Conservation (phyloP, 2,888 invertebrate genomes). For the Ecliptopera silaceata region DNA sequence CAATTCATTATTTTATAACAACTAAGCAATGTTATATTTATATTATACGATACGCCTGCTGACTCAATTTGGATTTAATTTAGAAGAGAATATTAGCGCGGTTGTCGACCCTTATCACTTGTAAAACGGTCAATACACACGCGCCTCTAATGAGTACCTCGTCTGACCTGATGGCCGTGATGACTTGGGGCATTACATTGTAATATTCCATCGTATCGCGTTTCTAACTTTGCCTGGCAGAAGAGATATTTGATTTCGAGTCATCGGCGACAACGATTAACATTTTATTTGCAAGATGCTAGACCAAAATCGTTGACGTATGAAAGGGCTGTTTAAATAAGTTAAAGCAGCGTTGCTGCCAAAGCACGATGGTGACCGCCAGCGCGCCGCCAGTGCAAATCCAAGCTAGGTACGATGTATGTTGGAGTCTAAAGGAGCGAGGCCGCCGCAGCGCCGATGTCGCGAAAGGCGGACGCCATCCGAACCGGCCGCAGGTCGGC, state of each 20-base stretch:
- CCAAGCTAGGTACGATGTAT: neutral
- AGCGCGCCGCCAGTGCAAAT: neutral
- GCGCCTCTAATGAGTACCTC: too few relatives aligned
- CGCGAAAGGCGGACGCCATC: slow-evolving; percentile 18
- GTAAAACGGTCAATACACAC: too few relatives aligned
- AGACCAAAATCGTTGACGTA: neutral
- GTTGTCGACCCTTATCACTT: too few relatives aligned
- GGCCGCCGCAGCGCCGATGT: slow-evolving; percentile 19
- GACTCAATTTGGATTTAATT: too few relatives aligned
- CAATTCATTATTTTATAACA: too few relatives aligned
- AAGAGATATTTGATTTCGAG: neutral
- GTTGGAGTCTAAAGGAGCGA: slow-evolving; percentile 1
- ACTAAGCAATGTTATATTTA: too few relatives aligned
- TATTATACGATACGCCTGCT: too few relatives aligned
- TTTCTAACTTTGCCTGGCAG: too few relatives aligned
- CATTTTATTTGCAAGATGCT: neutral
- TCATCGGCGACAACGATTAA: neutral
- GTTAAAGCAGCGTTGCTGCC: neutral
- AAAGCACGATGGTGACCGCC: neutral
- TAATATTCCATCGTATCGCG: too few relatives aligned
- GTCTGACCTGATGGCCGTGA: too few relatives aligned
- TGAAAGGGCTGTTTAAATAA: neutral
- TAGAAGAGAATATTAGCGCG: too few relatives aligned
- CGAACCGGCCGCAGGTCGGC: slow-evolving; percentile 1
- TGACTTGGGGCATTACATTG: too few relatives aligned